Evolutionary conservation across 1,140 invertebrate species (phyloP).

Genomic region (Octopus bimaculoides): DNA sequence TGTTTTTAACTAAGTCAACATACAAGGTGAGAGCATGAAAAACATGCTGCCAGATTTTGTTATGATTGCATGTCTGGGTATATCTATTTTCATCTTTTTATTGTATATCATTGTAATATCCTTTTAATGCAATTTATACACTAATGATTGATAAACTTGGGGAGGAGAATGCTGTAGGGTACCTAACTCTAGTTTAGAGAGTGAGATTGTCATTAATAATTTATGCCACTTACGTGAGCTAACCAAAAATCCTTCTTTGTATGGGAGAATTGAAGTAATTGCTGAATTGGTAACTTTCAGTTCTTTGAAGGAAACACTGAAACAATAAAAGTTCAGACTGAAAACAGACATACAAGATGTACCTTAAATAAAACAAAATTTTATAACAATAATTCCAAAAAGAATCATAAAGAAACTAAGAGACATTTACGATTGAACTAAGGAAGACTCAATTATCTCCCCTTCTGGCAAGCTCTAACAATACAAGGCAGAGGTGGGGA

Average conservation of each 20-base stretch:
- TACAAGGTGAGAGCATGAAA: no score
- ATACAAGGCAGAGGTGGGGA: neutral
- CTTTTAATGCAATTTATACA: neutral
- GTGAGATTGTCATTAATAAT: no score
- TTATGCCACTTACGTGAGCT: conserved; percentile 44
- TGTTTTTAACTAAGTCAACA: no score
- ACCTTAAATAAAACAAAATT: neutral
- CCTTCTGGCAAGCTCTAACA: neutral
- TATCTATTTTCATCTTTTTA: no score
- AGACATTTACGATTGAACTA: neutral
- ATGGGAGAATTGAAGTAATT: conserved; percentile 48
- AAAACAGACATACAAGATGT: neutral
- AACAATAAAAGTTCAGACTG: conserved; percentile 16
- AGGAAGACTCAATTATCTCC: neutral
- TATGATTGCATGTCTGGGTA: no score
- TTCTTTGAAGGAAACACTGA: conserved; percentile 44
- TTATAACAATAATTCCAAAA: neutral
- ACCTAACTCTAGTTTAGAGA: neutral
- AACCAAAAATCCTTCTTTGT: conserved; percentile 49
- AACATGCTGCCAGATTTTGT: no score
- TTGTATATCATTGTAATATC: neutral
- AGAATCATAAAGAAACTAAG: neutral
- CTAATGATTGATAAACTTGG: neutral
- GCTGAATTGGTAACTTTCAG: conserved; percentile 51
- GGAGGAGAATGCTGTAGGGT: neutral